These are phyloP conservation scores for Ashinkailepas kermadecensis DNA, from an alignment of 2,888 invertebrate species.

Conservation along the genomic window DNA sequence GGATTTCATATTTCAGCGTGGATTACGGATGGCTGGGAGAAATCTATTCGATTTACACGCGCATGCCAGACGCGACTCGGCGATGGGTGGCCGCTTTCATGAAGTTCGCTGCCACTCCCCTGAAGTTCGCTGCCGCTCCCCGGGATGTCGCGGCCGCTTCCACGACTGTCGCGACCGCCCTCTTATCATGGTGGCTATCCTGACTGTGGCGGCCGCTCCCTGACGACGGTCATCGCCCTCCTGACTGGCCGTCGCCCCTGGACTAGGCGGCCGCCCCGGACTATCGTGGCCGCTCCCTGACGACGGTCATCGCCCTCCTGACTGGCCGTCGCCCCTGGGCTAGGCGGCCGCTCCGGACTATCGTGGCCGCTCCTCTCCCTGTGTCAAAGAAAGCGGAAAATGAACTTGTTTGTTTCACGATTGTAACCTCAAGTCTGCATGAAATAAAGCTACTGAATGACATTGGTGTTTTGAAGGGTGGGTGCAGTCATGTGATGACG, in stretches of 20 bases:
- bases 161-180: not conserved
- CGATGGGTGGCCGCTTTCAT: too few species aligned
- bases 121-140: not conserved
- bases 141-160: not conserved
- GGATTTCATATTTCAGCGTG: too few species aligned
- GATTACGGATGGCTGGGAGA: too few species aligned
- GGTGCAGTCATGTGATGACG: too few species aligned
- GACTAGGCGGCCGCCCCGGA: not conserved
- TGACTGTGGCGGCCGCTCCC: not conserved
- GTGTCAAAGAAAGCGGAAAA: not conserved
- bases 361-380: not conserved
- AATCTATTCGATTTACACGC: too few species aligned
- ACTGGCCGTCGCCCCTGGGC: too few species aligned
- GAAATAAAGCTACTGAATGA: constrained; percentile 15
- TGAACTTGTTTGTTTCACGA: constrained; percentile 11
- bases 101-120: too few species aligned
- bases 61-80: too few species aligned
- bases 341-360: not conserved
- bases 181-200: not conserved
- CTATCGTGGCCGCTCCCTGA: not conserved
- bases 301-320: not conserved
- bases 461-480: not conserved
- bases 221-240: not conserved
- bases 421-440: constrained; percentile 15
- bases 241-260: too few species aligned